Evolutionary conservation across 2,888 invertebrate species (phyloP).

Genomic region (Congeria kusceri): DNA sequence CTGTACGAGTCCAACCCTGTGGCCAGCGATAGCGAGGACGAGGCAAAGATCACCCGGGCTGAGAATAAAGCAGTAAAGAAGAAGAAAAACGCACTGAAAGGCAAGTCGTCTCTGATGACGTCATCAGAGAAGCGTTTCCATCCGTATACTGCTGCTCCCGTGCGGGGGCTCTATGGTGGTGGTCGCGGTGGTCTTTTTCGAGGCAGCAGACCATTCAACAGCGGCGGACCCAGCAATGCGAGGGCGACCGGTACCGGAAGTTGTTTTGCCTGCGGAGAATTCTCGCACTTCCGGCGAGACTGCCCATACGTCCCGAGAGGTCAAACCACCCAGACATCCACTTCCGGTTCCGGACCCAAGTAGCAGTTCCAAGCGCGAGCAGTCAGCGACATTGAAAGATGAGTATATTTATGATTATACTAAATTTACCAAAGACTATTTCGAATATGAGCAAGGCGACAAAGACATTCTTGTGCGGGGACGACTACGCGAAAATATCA

Average conservation of each 20-base stretch:
- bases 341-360: not conserved
- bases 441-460: not conserved
- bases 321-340: not conserved
- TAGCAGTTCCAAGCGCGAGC: not conserved
- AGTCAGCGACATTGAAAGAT: not conserved
- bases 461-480: not conserved
- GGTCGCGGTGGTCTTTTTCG: not conserved
- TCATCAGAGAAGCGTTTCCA: too few relatives aligned
- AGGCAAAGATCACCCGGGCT: not conserved
- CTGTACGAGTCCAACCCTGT: constrained; percentile 10
- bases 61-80: not conserved
- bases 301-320: not conserved
- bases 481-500: not conserved
- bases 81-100: not conserved
- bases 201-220: not conserved
- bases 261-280: not conserved
- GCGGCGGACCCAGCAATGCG: not conserved
- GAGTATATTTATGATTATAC: constrained; percentile 4
- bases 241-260: not conserved
- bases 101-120: too few relatives aligned
- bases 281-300: not conserved
- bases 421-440: not conserved
- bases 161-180: not conserved
- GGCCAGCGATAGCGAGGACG: constrained; percentile 21
- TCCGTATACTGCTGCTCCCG: too few relatives aligned